These are phyloP conservation scores for Alloscopus bannaensis DNA, from an alignment of 2,888 invertebrate species.

Conservation along the genomic window DNA sequence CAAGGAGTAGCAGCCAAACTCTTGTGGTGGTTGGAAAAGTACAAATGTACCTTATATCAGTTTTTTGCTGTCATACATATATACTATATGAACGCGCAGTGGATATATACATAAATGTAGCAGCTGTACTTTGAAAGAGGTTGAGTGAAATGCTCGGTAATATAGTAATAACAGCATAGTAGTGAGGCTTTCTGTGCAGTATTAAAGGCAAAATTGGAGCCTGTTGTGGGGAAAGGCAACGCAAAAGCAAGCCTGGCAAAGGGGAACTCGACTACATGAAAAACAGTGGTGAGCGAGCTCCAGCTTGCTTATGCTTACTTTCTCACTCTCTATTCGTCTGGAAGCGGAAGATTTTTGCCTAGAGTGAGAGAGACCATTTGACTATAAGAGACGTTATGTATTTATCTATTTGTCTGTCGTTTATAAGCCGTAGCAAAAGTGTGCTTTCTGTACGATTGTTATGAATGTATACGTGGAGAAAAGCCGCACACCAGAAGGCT, in stretches of 20 bases:
- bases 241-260: constrained; percentile 15
- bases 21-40: constrained; percentile 6
- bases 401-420: no score
- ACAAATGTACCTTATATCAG: constrained; percentile 12
- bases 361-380: no score
- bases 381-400: no score
- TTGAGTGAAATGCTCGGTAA: constrained; percentile 45
- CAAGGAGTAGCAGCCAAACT: constrained; percentile 23
- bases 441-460: not conserved
- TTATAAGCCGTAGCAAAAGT: no score
- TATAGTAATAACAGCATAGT: constrained; percentile 50
- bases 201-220: constrained; percentile 53
- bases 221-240: constrained; percentile 32
- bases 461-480: constrained; percentile 10
- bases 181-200: constrained; percentile 26
- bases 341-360: constrained; percentile 29
- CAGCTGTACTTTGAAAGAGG: no score
- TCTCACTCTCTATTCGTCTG: constrained; percentile 30
- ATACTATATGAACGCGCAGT: not conserved
- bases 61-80: not conserved
- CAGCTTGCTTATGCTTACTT: constrained; percentile 31
- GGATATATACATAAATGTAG: constrained; percentile 16
- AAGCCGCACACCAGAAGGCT: not conserved
- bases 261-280: constrained; percentile 31
- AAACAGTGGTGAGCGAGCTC: constrained; percentile 15